phyloP scores from a whole-genome alignment of 2,113 vertebrate genomes.

The Heterotilapia buettikoferi region DNA sequence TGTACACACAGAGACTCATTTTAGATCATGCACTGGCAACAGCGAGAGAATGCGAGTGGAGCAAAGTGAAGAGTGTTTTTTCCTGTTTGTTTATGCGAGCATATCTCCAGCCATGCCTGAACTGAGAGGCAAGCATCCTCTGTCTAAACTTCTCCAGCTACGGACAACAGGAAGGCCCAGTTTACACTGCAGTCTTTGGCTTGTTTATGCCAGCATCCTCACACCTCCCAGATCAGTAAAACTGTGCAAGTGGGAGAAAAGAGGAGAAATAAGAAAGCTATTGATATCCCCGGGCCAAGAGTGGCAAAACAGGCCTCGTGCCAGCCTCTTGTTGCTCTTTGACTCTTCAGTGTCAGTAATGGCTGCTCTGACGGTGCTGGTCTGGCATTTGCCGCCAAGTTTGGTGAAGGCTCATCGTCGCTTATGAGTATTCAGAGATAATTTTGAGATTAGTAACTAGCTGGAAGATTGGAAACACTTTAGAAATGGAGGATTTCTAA shows the following conservation, averaged over 20 bases:
- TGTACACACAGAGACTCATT: not conserved
- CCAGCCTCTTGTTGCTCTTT: not conserved
- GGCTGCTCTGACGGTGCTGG: not conserved
- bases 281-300: not conserved
- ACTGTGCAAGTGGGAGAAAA: not conserved
- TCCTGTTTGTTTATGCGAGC: constrained; percentile 55
- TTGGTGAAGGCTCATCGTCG: not conserved
- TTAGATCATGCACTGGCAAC: constrained; percentile 10
- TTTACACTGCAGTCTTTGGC: constrained; percentile 39
- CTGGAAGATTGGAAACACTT: not conserved
- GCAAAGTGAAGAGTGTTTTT: constrained; percentile 40
- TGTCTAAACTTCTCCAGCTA: constrained; percentile 34
- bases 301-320: not conserved
- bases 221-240: constrained; percentile 47
- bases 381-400: not conserved
- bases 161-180: constrained; percentile 59
- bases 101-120: constrained; percentile 11
- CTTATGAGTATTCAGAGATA: not conserved
- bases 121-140: constrained; percentile 23
- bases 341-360: not conserved
- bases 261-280: constrained; percentile 26
- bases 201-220: constrained; percentile 43
- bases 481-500: not conserved
- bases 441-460: not conserved
- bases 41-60: constrained; percentile 29